Evolutionary conservation across 2,888 invertebrate genomes (phyloP), one percentile per base, ranked within the genome.

Genomic region (Nasonia oneida): DNA sequence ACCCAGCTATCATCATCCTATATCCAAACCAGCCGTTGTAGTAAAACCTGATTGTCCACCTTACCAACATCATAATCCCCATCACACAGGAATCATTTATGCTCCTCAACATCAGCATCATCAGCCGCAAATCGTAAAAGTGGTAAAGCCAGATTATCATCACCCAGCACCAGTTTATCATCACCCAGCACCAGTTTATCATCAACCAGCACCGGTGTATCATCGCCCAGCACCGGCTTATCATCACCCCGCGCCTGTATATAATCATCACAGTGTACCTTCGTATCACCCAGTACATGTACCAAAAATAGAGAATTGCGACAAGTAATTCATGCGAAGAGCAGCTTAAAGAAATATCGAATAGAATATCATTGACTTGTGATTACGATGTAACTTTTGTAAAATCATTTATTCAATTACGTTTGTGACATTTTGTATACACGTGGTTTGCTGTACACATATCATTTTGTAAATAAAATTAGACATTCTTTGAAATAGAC

Each of bases 1-100:
- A 37, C 89, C 90, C 33, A 90, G 89, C 3, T 89, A 88, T 37
- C 67, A 89, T 10, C 57, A 86, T 0, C 89, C 88, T 0, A 1
- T 86, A 1, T 84, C 87, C 4, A 91, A 92, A 47, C 90, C 90
- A 10, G 39, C 88, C 3, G 87, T 90, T 0, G 53, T 87, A 8
- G 70, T 86, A 1, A 88, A 89, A 37, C 87, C 87, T 0, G 88
- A 87, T n/a, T 84, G 81, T 2, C 88, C 89, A 1, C 88, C 87
- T 47, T 64, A 83, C 39, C 64, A 67, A 2, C 86, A 83, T 14
- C 53, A 4, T 2, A 81, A 83, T 53, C 3, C 47, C 10, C 73
- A 67, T 33, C 37, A 64, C 15, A 77, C 81, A 0, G 86, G 85
- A 15, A 73, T 89, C 3, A 83, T 86, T 2, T 88, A 88, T 23